Conservation (phyloP, 2,797 vertebrate genomes). For the Galaxias olidus region DNA sequence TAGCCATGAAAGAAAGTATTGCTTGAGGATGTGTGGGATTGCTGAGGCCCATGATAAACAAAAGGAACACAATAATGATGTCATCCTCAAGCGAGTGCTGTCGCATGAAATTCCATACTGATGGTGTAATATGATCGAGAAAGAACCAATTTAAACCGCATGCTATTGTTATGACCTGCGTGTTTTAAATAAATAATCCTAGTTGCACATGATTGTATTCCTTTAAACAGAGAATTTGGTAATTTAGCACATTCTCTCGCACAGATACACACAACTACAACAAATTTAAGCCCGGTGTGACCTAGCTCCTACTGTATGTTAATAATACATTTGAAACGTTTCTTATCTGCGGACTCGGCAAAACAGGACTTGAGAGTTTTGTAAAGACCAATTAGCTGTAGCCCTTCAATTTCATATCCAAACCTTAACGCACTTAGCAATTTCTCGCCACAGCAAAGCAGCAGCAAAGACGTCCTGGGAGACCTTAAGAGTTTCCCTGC, state of each 20-base stretch:
- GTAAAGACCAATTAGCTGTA: constrained; percentile 60
- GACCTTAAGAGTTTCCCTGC: not conserved
- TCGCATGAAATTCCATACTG: not conserved
- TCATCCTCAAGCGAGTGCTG: not conserved
- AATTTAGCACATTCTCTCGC: constrained; percentile 14
- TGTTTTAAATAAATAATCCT: not conserved
- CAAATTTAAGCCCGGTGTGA: constrained; percentile 27
- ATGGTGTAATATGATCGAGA: constrained; percentile 4
- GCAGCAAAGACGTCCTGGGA: not conserved
- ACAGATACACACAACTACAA: constrained; percentile 17
- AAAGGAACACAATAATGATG: constrained; percentile 10
- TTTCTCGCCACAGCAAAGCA: not conserved
- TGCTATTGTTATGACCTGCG: constrained; percentile 2
- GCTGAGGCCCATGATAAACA: constrained; percentile 5
- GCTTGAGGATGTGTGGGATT: constrained; percentile 5
- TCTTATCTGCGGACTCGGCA: constrained; percentile 30
- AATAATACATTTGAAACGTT: constrained; percentile 60
- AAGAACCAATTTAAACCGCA: not conserved
- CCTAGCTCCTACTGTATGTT: constrained; percentile 39
- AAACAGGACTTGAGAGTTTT: constrained; percentile 51
- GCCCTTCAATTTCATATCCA: constrained; percentile 45
- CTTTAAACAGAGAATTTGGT: not conserved
- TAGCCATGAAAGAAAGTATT: not conserved
- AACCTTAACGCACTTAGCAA: not conserved
- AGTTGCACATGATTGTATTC: not conserved